These are phyloP conservation scores for Dolichallabes microphthalmus DNA, from an alignment of 2,113 vertebrate genomes.

Conservation along the genomic window DNA sequence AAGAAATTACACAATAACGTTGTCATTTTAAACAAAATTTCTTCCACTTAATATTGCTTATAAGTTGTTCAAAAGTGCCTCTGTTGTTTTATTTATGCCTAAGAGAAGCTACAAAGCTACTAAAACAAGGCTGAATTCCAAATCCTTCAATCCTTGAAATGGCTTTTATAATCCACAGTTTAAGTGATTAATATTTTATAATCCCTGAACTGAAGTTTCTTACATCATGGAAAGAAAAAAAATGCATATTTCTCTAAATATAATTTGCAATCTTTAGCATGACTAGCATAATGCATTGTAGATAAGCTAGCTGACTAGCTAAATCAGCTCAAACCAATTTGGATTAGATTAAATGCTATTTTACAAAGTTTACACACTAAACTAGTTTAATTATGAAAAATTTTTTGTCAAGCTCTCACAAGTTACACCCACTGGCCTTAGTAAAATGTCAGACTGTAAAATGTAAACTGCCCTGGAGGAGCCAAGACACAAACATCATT, in stretches of 20 bases:
- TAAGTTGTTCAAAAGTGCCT: too few relatives aligned
- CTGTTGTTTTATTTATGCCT: too few relatives aligned
- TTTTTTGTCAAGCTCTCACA: neutral
- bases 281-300: neutral
- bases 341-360: neutral
- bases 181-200: neutral
- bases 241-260: neutral
- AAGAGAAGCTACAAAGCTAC: too few relatives aligned
- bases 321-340: neutral
- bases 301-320: neutral
- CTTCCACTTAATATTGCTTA: too few relatives aligned
- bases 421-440: slow-evolving; percentile 35
- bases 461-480: neutral
- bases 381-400: neutral
- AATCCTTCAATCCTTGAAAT: too few relatives aligned
- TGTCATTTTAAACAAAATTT: too few relatives aligned
- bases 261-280: neutral
- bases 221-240: neutral
- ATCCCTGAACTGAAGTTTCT: neutral
- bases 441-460: neutral
- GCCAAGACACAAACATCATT: neutral
- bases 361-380: too few relatives aligned
- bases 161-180: too few relatives aligned
- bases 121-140: too few relatives aligned
- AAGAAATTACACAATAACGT: too few relatives aligned